phyloP scores from a whole-genome alignment of 1,140 invertebrate species.

The Zaprionus africanus region DNA sequence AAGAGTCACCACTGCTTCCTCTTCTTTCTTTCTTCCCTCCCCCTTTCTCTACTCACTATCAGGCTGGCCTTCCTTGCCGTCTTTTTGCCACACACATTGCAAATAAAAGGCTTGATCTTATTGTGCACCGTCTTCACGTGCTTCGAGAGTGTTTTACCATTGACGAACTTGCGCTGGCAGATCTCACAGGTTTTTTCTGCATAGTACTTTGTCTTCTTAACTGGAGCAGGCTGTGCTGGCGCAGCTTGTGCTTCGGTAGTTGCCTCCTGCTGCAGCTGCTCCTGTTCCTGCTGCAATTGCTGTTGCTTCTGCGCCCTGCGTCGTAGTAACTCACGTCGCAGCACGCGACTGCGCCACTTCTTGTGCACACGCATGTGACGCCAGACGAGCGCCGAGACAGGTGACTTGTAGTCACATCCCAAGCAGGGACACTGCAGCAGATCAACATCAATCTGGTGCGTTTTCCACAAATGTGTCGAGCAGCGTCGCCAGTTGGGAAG shows the following conservation, averaged over 20 bases:
- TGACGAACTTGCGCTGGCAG: constrained; percentile 89
- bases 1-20: not conserved
- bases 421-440: constrained; percentile 88
- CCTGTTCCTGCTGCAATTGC: constrained; percentile 21
- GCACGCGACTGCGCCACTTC: constrained; percentile 67
- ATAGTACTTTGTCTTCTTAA: constrained; percentile 85
- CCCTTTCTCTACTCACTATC: constrained; percentile 85
- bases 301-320: constrained; percentile 56
- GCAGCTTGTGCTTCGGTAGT: not conserved
- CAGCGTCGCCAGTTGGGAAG: constrained; percentile 87
- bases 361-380: constrained; percentile 78
- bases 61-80: constrained; percentile 89
- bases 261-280: constrained; percentile 5
- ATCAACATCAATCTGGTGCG: constrained; percentile 88
- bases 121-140: constrained; percentile 92
- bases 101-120: constrained; percentile 91
- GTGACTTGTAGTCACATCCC: constrained; percentile 87
- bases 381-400: constrained; percentile 83
- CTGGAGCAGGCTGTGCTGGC: not conserved
- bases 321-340: constrained; percentile 56
- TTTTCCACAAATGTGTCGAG: constrained; percentile 88
- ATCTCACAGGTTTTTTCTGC: constrained; percentile 89
- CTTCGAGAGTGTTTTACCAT: constrained; percentile 90
- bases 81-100: constrained; percentile 90
- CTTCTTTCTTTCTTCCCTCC: too few species aligned